Evolutionary conservation across 2,888 invertebrate genomes (phyloP), one percentile per base, ranked within the genome.

Genomic region (Cryptocephalus moraei): DNA sequence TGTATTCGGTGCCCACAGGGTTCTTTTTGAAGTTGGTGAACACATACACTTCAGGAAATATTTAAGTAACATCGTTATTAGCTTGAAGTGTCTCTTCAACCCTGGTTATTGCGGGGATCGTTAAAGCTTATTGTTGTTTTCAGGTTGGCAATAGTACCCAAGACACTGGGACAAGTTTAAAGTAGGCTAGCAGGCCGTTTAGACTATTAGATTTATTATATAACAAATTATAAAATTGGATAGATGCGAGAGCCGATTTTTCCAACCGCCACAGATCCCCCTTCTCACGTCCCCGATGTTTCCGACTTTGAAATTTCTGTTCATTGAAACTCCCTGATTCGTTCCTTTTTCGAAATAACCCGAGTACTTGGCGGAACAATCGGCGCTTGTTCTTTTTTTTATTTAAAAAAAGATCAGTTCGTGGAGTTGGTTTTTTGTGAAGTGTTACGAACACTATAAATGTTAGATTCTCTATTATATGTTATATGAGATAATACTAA

Each of bases 381-480:
- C 36, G 36, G 36, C 36, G 6, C 36, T 36, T 36, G 36, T 36
- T 12, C 12, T 36, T n/a, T 22, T 22, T 22, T 22, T 22, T 22
- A 4, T 22, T 4, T 22, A 22, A 54, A 54, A 50, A 51, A 44
- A 55, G 62, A 61, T 62, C 59, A 62, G 61, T 61, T 64, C 60
- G 59, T 60, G 62, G 59, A 62, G 62, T 65, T 64, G 64, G 62
- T 62, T 65, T 64, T 60, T 61, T 64, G 63, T 62, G 62, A 61
- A 63, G 66, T 66, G 65, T 66, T 67, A 58, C 48, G 56, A 63
- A 64, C 64, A 65, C 66, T 64, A 64, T 67, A 65, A 65, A 66
- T 67, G 66, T 67, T 67, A 67, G 67, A 67, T 66, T 67, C 63
- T 67, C 63, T 66, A 67, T 67, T 67, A 65, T 67, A 66, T 67